Evolutionary conservation across 2,113 vertebrate genomes (phyloP).

Genomic region (Hypocryptadius cinnamomeus): DNA sequence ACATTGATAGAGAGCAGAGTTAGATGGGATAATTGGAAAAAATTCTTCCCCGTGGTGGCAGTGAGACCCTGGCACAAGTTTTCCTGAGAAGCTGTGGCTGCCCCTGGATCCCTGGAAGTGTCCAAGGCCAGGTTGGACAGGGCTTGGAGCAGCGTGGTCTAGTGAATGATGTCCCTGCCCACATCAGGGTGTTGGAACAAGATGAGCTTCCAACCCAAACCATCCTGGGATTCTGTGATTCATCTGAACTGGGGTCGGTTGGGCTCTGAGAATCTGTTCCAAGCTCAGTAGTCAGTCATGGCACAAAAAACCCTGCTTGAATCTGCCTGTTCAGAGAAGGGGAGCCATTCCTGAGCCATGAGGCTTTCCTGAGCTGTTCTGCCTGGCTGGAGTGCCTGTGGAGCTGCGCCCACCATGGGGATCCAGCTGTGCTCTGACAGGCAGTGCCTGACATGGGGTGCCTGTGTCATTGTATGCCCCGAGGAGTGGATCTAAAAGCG

Average conservation of each 20-base stretch:
- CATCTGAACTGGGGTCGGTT: rapidly evolving
- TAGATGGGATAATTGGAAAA: background rate
- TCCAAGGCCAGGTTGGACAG: rapidly evolving
- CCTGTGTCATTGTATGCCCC: background rate
- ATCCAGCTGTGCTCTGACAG: background rate
- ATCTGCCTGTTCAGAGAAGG: background rate
- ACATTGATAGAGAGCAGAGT: background rate
- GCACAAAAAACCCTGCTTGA: background rate
- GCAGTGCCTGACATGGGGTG: background rate
- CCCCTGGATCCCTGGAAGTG: background rate
- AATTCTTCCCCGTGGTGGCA: background rate
- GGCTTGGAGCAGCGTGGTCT: rapidly evolving
- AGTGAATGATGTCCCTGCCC: background rate
- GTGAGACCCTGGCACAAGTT: background rate
- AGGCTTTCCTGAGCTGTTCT: background rate
- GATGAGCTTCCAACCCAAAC: background rate
- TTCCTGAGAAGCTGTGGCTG: background rate
- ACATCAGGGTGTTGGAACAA: background rate
- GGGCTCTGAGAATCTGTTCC: background rate
- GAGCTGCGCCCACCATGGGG: rapidly evolving
- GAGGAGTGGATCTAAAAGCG: background rate
- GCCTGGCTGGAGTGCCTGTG: background rate
- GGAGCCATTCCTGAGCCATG: background rate
- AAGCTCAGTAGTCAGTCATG: background rate
- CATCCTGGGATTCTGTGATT: background rate